phyloP scores from a whole-genome alignment of 2,797 vertebrate species.

The Phoebastria nigripes region DNA sequence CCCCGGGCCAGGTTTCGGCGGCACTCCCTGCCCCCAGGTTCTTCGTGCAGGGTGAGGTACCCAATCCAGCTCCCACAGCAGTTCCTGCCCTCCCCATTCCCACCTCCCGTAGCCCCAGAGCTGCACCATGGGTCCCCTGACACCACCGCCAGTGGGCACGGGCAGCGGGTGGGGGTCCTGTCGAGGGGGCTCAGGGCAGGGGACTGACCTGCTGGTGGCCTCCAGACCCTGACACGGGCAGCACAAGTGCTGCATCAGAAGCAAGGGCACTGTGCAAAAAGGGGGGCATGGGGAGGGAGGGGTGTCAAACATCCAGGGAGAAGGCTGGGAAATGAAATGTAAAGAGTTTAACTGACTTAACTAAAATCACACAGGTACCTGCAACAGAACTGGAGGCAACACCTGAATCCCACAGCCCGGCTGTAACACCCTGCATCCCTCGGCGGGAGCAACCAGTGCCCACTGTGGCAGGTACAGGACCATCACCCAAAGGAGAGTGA shows the following conservation, averaged over 20 bases:
- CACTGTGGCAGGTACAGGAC: fast-evolving
- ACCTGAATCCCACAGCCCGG: background rate
- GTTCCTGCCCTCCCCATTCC: background rate
- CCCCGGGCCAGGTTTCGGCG: fast-evolving
- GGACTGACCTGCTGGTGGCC: background rate
- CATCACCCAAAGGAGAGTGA: fast-evolving
- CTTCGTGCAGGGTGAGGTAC: fast-evolving
- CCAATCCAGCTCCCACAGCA: fast-evolving
- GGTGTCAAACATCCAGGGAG: background rate
- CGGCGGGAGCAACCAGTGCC: background rate
- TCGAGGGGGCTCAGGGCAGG: fast-evolving
- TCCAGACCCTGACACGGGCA: background rate
- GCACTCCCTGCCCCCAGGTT: background rate
- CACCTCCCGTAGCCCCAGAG: background rate
- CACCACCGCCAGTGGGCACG: background rate
- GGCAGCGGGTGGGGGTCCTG: background rate
- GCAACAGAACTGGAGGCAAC: background rate
- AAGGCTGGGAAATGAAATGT: background rate
- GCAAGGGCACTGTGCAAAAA: background rate
- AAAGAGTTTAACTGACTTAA: background rate
- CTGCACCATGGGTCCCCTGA: background rate
- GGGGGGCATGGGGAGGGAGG: fast-evolving
- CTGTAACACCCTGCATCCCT: background rate
- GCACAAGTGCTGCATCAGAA: background rate
- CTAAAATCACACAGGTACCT: background rate